These are phyloP conservation scores for Babylonia areolata DNA, from an alignment of 1,140 invertebrate species.

Conservation along the genomic window DNA sequence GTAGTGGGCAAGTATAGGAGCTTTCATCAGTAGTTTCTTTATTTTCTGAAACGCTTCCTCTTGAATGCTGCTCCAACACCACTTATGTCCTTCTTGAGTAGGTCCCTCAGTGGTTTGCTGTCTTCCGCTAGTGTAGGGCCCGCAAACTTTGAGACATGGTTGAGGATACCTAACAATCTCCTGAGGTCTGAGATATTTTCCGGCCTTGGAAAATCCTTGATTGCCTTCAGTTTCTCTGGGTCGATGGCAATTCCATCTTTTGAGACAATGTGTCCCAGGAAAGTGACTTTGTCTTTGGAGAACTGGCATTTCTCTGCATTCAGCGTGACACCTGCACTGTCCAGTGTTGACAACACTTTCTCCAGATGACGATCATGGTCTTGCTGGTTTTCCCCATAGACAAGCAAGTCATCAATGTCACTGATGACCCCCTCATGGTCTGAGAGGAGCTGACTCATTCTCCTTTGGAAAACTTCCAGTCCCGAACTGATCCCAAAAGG, in stretches of 20 bases:
- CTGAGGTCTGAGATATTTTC: background rate
- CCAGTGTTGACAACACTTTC: background rate
- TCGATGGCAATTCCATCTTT: background rate
- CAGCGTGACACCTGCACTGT: background rate
- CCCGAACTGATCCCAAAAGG: background rate
- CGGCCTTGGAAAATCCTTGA: background rate
- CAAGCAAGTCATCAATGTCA: background rate
- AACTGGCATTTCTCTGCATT: conserved; percentile 1
- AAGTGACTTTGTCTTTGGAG: background rate
- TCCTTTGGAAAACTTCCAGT: background rate
- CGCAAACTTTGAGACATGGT: too few species aligned
- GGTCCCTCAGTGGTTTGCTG: too few species aligned
- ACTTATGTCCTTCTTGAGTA: too few species aligned
- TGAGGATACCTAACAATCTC: too few species aligned
- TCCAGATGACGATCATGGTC: background rate
- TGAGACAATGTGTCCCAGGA: background rate
- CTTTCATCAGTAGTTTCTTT: too few species aligned
- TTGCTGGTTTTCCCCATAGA: background rate
- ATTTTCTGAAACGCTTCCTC: too few species aligned
- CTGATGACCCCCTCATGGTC: background rate
- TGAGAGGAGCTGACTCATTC: background rate
- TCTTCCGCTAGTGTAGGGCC: too few species aligned
- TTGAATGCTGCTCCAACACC: too few species aligned
- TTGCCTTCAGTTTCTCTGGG: background rate
- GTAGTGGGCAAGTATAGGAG: too few species aligned